Conservation (phyloP, 2,797 vertebrate genomes). For the Periophthalmus magnuspinnatus region DNA sequence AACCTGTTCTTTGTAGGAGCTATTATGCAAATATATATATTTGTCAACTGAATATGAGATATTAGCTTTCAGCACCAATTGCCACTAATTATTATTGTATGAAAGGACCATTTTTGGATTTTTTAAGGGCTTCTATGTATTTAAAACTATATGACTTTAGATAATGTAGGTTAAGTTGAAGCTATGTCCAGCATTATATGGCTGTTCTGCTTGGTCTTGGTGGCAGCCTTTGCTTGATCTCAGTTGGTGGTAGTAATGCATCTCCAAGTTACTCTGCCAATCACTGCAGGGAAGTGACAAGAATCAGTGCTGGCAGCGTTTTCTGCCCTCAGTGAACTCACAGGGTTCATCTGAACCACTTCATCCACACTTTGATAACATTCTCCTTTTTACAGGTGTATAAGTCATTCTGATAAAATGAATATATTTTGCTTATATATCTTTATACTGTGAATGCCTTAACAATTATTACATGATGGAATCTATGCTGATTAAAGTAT, state of each 20-base stretch:
- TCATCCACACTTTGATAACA: neutral
- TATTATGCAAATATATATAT: no score
- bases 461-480: no score
- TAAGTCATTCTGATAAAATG: neutral
- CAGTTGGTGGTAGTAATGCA: constrained; percentile 13
- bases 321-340: constrained; percentile 2
- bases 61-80: no score
- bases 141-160: no score
- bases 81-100: no score
- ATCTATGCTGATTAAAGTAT: no score
- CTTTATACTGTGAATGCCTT: no score
- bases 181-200: neutral
- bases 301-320: neutral
- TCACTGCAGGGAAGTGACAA: constrained; percentile 8
- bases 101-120: no score
- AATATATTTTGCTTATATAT: neutral
- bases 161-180: neutral
- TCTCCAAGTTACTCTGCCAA: constrained; percentile 6
- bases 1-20: no score
- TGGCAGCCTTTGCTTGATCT: constrained; percentile 10
- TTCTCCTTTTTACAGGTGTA: neutral
- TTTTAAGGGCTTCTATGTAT: no score
- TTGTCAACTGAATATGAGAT: no score
- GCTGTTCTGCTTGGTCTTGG: neutral
- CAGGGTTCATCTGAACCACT: neutral